Evolutionary conservation across 2,113 vertebrate species (phyloP).

Genomic region (Alectura lathami): DNA sequence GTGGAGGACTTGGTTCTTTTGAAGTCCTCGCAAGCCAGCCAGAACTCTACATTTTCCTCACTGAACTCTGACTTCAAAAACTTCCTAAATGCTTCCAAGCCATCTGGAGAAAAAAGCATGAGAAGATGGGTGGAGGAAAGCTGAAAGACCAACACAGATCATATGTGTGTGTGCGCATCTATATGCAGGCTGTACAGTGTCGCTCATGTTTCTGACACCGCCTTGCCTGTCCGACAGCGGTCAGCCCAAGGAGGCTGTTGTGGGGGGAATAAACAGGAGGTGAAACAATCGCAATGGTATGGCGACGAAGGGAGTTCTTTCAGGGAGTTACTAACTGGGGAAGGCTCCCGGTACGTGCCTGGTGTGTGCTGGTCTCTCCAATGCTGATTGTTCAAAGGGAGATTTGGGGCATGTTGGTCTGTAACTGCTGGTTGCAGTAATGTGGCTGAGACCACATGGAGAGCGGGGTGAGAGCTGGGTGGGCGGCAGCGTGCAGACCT

Average conservation of each 20-base stretch:
- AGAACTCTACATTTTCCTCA: slow-evolving; percentile 97
- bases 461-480: neutral
- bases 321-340: rapidly evolving
- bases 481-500: neutral
- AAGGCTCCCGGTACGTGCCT: neutral
- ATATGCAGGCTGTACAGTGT: neutral
- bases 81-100: slow-evolving; percentile 86
- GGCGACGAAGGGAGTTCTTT: neutral
- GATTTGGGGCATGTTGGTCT: neutral
- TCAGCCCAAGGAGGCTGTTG: neutral
- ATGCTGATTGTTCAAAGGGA: neutral
- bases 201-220: neutral
- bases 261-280: neutral
- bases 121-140: neutral
- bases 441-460: rapidly evolving
- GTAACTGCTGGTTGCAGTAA: neutral
- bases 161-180: rapidly evolving
- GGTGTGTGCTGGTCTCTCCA: neutral
- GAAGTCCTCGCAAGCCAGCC: slow-evolving; percentile 92
- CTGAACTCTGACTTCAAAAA: slow-evolving; percentile 95
- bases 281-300: neutral
- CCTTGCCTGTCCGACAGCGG: neutral
- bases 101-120: slow-evolving; percentile 75
- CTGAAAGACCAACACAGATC: neutral
- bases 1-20: slow-evolving; percentile 85